These are phyloP conservation scores for Oscheius sp. DNA, from an alignment of 2,888 invertebrate genomes.

Conservation along the genomic window DNA sequence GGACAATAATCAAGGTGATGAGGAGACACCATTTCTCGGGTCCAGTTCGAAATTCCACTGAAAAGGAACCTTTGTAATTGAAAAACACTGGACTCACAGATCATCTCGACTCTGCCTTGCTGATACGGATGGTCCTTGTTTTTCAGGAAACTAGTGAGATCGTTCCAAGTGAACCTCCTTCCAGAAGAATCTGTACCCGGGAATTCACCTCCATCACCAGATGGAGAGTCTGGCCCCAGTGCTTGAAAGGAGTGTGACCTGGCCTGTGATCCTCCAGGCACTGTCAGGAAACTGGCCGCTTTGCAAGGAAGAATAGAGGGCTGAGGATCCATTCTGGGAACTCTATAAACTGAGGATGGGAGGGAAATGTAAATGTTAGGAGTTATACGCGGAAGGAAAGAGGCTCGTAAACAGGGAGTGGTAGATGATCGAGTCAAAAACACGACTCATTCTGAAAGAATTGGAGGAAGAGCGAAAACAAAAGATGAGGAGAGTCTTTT, in stretches of 20 bases:
- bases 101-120: slow-evolving; percentile 23
- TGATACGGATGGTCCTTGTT: slow-evolving; percentile 25
- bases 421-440: neutral
- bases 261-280: slow-evolving; percentile 11
- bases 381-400: neutral
- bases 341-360: slow-evolving; percentile 1
- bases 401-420: slow-evolving; percentile 2
- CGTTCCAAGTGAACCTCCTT: slow-evolving; percentile 30
- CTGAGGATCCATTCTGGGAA: slow-evolving; percentile 6
- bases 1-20: slow-evolving; percentile 20
- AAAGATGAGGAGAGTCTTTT: neutral
- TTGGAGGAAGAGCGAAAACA: slow-evolving; percentile 1
- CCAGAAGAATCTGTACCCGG: slow-evolving; percentile 8
- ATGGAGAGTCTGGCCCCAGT: neutral
- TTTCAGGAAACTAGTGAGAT: slow-evolving; percentile 18
- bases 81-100: slow-evolving; percentile 5
- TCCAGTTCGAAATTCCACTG: slow-evolving; percentile 31
- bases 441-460: neutral
- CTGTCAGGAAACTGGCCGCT: slow-evolving; percentile 13
- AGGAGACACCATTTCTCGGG: slow-evolving; percentile 27
- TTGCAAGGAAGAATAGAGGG: slow-evolving; percentile 2
- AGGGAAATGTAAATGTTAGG: neutral
- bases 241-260: slow-evolving; percentile 26
- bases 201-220: neutral
- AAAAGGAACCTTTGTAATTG: neutral